A percentile compares a stretch with the other conserved stretches of the same genome.
These are phyloP conservation scores for Pantherophis alleghaniensis DNA, from an alignment of 2,797 vertebrate genomes.

Conservation along the genomic window DNA sequence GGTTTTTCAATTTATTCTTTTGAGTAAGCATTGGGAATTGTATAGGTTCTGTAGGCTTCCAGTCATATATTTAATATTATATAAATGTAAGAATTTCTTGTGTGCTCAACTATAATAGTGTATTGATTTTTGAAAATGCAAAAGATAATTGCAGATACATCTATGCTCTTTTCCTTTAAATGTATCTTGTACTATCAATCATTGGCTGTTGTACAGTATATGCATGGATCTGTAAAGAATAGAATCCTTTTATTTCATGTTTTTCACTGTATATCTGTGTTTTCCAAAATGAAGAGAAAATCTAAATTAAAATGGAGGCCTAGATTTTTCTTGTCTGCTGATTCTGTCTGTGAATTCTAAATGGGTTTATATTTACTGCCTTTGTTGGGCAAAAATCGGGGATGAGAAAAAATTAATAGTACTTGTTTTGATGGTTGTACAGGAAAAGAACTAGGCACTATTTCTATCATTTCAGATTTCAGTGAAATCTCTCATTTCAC, in stretches of 20 bases:
- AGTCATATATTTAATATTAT: background rate
- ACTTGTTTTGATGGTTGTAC: conserved; percentile 12
- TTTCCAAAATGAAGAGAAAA: conserved; percentile 33
- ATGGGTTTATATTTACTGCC: background rate
- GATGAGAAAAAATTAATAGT: background rate
- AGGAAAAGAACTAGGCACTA: conserved; percentile 24
- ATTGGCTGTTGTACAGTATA: conserved; percentile 41
- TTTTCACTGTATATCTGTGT: conserved; percentile 22
- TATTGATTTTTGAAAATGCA: conserved; percentile 41
- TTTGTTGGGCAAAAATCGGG: background rate
- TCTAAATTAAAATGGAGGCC: background rate
- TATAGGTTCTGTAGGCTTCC: background rate
- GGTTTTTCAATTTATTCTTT: background rate
- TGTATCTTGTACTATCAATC: background rate
- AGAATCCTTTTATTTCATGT: conserved; percentile 18
- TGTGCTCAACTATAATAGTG: rapidly evolving
- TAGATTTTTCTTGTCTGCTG: conserved; percentile 9
- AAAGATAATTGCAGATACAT: conserved; percentile 42
- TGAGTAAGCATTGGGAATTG: conserved; percentile 15
- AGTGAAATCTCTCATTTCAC: background rate
- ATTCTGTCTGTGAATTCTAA: conserved; percentile 33
- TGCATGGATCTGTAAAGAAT: conserved; percentile 43
- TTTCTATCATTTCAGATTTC: background rate
- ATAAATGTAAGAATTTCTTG: conserved; percentile 11
- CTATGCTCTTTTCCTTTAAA: conserved; percentile 44